Conservation (phyloP, 2,113 vertebrate genomes). For the Arvicanthis niloticus region DNA sequence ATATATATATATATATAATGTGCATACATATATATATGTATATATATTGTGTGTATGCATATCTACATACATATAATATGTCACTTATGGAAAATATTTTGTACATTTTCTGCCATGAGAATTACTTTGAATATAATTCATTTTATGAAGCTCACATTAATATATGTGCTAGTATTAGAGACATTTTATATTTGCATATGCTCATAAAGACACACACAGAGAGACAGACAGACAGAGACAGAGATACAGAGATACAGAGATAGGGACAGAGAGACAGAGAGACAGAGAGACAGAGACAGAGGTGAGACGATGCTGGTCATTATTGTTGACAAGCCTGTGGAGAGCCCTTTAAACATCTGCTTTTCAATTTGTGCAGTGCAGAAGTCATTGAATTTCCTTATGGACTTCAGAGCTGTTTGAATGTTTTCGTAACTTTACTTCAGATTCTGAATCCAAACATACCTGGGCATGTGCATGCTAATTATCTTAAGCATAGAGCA, state of each 20-base stretch:
- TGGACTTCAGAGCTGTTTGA: not conserved
- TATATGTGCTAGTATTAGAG: not conserved
- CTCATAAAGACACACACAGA: not conserved
- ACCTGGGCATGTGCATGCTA: not conserved
- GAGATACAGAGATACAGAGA: too few relatives aligned
- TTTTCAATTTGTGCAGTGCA: not conserved
- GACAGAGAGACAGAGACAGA: not conserved
- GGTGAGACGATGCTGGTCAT: accelerated
- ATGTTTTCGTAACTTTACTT: not conserved
- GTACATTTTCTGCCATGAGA: not conserved
- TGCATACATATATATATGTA: too few relatives aligned
- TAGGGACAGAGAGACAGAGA: too few relatives aligned
- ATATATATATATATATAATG: not conserved
- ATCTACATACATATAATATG: too few relatives aligned
- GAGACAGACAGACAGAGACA: not conserved
- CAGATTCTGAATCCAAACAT: not conserved
- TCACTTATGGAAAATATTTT: not conserved
- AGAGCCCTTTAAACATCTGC: not conserved
- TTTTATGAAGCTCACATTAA: not conserved
- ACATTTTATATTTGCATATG: not conserved
- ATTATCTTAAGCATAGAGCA: accelerated
- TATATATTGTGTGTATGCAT: too few relatives aligned
- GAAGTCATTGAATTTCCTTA: not conserved
- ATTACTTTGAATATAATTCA: not conserved
- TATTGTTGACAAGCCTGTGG: accelerated